A percentile compares a stretch with the other conserved stretches of the same genome.
phyloP scores from a whole-genome alignment of 2,888 invertebrate species.

The Dryomyza anilis region DNA sequence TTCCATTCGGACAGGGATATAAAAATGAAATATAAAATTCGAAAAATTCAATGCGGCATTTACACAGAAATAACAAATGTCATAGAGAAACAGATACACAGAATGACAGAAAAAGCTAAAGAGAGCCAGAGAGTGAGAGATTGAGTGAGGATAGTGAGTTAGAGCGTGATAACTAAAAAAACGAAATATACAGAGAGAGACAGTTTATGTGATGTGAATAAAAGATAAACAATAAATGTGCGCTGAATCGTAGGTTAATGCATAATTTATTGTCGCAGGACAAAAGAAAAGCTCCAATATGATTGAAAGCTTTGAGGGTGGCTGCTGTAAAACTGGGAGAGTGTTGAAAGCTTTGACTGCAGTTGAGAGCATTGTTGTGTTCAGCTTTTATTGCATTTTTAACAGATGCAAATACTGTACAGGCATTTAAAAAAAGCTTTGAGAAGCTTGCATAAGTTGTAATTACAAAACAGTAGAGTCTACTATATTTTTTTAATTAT shows the following conservation, averaged over 20 bases:
- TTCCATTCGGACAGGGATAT: no score
- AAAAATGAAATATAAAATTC: neutral
- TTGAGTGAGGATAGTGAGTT: neutral
- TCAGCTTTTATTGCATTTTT: neutral
- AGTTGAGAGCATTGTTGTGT: neutral
- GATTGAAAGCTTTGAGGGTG: neutral
- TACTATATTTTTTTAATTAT: no score
- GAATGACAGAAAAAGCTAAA: neutral
- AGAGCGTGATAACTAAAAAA: neutral
- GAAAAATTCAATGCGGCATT: neutral
- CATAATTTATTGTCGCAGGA: conserved; percentile 18
- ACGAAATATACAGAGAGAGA: neutral
- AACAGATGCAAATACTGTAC: no score
- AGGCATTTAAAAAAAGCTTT: no score
- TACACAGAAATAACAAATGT: neutral
- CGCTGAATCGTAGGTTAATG: conserved; percentile 4
- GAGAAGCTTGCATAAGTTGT: no score
- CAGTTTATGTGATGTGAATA: neutral
- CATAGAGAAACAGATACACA: neutral
- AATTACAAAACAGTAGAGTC: no score
- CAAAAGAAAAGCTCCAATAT: neutral
- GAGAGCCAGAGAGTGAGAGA: conserved; percentile 10
- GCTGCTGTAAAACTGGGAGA: neutral
- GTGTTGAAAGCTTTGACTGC: neutral
- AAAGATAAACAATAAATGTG: conserved; percentile 2